Evolutionary conservation across 2,888 invertebrate species (phyloP), one percentile per base, ranked within the genome.

Genomic region (Cryptus armator): DNA sequence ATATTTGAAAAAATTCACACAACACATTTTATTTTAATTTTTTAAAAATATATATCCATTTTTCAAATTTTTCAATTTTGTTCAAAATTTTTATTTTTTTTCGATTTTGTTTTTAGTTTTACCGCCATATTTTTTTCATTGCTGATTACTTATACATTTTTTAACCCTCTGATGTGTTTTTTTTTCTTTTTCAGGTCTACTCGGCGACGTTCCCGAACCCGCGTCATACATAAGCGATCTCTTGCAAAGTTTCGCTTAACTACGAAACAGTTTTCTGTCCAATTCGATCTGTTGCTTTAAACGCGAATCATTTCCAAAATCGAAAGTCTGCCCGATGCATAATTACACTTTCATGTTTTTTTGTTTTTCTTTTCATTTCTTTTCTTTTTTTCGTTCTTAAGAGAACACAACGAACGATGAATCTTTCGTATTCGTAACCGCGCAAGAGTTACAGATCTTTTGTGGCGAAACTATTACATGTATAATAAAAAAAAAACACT

Each of bases 161-260:
- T n/a, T 37, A 19, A 68, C 48, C 2, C 46, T 32, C 29, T 16
- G 24, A 46, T 3, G 1, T 76, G 16, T 16, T 24, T 24, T 24
- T 24, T 24, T 24, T 19, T 19, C 1, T 19, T 19, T 19, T 94
- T 46, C 92, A 96, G 96, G 95, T 93, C 94, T 97, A 87, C 94
- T 97, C 87, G 96, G 95, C 86, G 96, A 96, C 87, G 95, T 97
- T 86, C 94, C 96, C 37, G 95, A 96, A 87, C 96, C 97, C 62
- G 96, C 96, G 88, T 94, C 94, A 86, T 96, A 95, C 92, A 94
- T 96, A 91, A 94, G 92, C 85, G 95, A 95, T 88, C 91, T 95
- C 88, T 91, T 96, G 89, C 94, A 94, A 89, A 92, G 93, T 89
- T 90, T 95, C 59, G 90, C 90, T 87, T 93, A 90, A 91, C 71